Percentiles rank a stretch among this genome's conserved stretches.
Evolutionary conservation across 2,888 invertebrate genomes (phyloP).

Genomic region (Allolobophora icterica): DNA sequence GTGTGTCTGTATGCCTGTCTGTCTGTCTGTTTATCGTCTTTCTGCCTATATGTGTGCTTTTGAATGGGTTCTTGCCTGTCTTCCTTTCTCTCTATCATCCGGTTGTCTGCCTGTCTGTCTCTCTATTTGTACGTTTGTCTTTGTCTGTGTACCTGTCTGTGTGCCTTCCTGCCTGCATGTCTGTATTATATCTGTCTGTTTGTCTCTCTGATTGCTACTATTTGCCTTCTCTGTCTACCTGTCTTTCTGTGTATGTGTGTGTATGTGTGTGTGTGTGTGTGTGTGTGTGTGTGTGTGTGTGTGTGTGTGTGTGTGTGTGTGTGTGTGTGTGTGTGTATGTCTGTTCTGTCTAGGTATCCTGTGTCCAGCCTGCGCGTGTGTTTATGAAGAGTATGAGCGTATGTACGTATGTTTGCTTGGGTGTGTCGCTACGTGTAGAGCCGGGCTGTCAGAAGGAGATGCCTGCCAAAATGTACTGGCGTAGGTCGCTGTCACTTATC

Average conservation of each 20-base stretch:
- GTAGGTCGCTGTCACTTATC: background rate
- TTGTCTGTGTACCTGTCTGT: no score
- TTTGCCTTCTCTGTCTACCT: background rate
- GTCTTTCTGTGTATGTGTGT: background rate
- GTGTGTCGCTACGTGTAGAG: background rate
- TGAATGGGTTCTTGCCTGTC: background rate
- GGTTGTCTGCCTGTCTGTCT: no score
- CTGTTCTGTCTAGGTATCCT: background rate
- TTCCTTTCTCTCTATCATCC: no score
- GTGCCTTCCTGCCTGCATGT: background rate
- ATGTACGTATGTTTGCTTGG: background rate
- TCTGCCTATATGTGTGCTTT: background rate
- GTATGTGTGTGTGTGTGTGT: background rate
- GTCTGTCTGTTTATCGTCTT: background rate
- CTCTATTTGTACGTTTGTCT: no score
- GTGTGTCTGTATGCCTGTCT: background rate
- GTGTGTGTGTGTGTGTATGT: background rate
- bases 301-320: background rate
- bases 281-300: background rate
- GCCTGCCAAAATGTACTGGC: background rate
- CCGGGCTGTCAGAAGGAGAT: background rate
- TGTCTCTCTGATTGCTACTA: background rate
- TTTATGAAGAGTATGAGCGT: background rate
- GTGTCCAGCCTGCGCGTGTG: background rate
- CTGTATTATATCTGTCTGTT: background rate